Evolutionary conservation across 2,888 invertebrate species (phyloP).

Genomic region (Cataglyphis livida): DNA sequence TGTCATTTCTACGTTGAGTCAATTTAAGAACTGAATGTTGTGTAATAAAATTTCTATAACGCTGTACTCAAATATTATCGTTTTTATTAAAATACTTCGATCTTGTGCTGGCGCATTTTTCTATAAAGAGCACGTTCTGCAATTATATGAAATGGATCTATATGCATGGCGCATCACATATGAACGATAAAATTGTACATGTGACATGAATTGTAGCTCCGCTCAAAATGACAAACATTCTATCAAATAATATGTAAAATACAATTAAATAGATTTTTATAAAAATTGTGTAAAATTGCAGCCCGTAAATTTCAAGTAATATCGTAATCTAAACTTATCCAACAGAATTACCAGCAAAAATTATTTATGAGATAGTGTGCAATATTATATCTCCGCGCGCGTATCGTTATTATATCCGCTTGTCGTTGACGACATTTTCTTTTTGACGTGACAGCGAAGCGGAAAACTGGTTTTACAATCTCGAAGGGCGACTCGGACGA

Average conservation of each 20-base stretch:
- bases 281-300: not conserved
- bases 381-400: not conserved
- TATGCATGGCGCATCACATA: not conserved
- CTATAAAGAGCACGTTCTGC: not conserved
- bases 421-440: slow-evolving; percentile 21
- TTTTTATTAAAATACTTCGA: slow-evolving; percentile 71
- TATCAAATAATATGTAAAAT: slow-evolving; percentile 29
- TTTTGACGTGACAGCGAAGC: slow-evolving; percentile 35
- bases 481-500: slow-evolving; percentile 41
- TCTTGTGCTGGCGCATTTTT: slow-evolving; percentile 44
- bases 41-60: slow-evolving; percentile 65
- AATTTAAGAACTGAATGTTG: not conserved
- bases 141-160: slow-evolving; percentile 1
- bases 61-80: slow-evolving; percentile 67
- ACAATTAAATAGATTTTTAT: slow-evolving; percentile 9
- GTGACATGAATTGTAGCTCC: slow-evolving; percentile 4
- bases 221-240: slow-evolving; percentile 13
- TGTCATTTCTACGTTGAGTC: not conserved
- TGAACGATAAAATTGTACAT: slow-evolving; percentile 17
- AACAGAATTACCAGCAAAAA: not conserved
- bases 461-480: slow-evolving; percentile 48
- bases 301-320: too few species aligned
- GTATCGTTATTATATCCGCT: not conserved
- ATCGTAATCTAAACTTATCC: not conserved
- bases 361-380: slow-evolving; percentile 13